Conservation (phyloP, 2,888 invertebrate genomes). For the Orthosia gothica region DNA sequence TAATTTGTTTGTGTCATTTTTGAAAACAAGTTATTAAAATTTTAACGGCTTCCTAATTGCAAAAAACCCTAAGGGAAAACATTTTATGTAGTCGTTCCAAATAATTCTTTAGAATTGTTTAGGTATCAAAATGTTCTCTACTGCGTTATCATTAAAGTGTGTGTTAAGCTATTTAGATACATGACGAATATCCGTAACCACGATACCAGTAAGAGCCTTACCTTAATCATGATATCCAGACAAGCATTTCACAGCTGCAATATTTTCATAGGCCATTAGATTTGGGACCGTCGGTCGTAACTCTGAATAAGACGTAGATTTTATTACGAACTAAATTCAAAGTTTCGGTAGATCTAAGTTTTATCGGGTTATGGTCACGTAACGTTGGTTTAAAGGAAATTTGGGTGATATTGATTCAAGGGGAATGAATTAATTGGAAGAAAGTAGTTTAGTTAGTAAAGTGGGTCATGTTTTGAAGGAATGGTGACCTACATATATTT, state of each 20-base stretch:
- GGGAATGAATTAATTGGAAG: conserved; percentile 1
- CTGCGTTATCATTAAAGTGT: too few relatives aligned
- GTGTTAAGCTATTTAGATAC: not conserved
- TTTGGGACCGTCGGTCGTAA: conserved; percentile 38
- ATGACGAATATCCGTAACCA: too few relatives aligned
- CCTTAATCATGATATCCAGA: not conserved
- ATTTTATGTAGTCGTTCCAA: too few relatives aligned
- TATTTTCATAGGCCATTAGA: conserved; percentile 48
- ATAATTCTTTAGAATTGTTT: too few relatives aligned
- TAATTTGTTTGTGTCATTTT: too few relatives aligned
- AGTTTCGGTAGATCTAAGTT: conserved; percentile 37
- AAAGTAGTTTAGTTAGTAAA: conserved; percentile 12
- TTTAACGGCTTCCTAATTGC: not conserved
- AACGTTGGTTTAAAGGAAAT: conserved; percentile 35
- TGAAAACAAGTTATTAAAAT: too few relatives aligned
- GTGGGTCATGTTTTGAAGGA: conserved; percentile 28
- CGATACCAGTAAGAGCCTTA: not conserved
- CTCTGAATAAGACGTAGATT: conserved; percentile 39
- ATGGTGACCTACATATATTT: conserved; percentile 5
- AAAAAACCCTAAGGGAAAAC: not conserved
- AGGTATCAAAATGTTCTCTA: too few relatives aligned
- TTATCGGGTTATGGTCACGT: conserved; percentile 41
- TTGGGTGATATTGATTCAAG: conserved; percentile 31
- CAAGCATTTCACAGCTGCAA: conserved; percentile 15
- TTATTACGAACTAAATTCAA: conserved; percentile 51